Conservation (phyloP, 2,113 vertebrate genomes). For the Salvelinus namaycush region DNA sequence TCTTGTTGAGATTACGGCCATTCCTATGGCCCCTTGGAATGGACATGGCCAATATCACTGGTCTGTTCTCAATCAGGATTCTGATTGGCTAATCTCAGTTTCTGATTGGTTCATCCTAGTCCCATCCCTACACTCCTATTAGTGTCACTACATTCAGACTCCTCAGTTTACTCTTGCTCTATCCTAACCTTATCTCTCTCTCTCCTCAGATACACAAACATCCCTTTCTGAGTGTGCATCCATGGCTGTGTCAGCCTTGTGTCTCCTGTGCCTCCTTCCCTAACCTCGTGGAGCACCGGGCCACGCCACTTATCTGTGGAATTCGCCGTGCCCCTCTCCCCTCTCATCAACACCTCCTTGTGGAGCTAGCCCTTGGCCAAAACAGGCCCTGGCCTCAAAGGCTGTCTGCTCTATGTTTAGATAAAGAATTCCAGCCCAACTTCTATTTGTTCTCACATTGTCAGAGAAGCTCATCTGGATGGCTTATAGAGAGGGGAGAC, state of each 20-base stretch:
- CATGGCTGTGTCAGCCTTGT: constrained; percentile 20
- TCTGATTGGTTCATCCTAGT: not conserved
- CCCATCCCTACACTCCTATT: not conserved
- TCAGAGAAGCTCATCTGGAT: not conserved
- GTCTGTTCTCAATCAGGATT: not conserved
- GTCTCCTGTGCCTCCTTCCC: constrained; percentile 19
- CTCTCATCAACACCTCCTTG: constrained; percentile 70
- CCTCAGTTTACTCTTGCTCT: not conserved
- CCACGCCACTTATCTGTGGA: constrained; percentile 71
- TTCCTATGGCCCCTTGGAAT: not conserved
- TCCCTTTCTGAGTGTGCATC: constrained; percentile 1
- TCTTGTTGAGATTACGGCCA: not conserved
- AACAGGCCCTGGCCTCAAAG: not conserved
- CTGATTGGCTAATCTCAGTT: not conserved
- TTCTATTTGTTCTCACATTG: constrained; percentile 7
- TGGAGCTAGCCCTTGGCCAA: constrained; percentile 37
- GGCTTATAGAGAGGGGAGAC: not conserved
- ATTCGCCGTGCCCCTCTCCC: constrained; percentile 62
- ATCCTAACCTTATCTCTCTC: not conserved
- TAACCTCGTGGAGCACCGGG: constrained; percentile 42
- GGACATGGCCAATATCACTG: not conserved
- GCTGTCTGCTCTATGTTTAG: not conserved
- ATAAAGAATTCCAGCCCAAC: not conserved
- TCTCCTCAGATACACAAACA: not conserved
- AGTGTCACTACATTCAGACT: not conserved